Conservation (phyloP, 1,140 invertebrate species). For the Cyclargus thomasi region DNA sequence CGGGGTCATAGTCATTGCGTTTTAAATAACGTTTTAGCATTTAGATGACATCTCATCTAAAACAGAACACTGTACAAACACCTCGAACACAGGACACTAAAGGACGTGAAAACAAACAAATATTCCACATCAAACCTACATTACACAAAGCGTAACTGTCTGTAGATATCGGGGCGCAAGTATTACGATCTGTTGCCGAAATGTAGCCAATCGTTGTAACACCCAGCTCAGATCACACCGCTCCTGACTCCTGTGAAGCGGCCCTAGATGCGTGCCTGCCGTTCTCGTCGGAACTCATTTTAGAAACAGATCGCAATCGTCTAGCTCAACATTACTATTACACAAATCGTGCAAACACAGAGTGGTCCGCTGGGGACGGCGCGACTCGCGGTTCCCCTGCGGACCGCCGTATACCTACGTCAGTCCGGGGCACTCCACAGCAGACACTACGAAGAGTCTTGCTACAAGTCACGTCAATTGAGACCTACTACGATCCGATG, state of each 20-base stretch:
- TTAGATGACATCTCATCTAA: slow-evolving; percentile 62
- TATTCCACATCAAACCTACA: slow-evolving; percentile 59
- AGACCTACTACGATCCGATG: background rate
- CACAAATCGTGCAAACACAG: slow-evolving; percentile 27
- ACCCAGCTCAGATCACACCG: slow-evolving; percentile 70
- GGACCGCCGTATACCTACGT: slow-evolving; percentile 16
- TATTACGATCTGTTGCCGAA: slow-evolving; percentile 74
- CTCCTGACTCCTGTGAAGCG: background rate
- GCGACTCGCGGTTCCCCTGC: background rate
- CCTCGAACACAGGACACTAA: slow-evolving; percentile 52
- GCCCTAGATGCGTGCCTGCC: background rate
- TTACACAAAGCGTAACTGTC: slow-evolving; percentile 50
- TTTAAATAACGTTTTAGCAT: slow-evolving; percentile 73
- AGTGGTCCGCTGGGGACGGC: slow-evolving; percentile 19
- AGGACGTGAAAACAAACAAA: slow-evolving; percentile 47
- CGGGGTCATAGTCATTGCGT: slow-evolving; percentile 63
- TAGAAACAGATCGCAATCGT: slow-evolving; percentile 73
- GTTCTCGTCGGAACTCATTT: slow-evolving; percentile 49
- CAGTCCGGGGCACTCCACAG: slow-evolving; percentile 19
- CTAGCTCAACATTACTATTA: slow-evolving; percentile 24
- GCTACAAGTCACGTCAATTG: background rate
- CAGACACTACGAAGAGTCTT: background rate
- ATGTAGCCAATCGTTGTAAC: slow-evolving; percentile 71
- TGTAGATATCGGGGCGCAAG: slow-evolving; percentile 42
- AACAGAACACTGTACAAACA: slow-evolving; percentile 62